Conservation (phyloP, 2,888 invertebrate species). For the Polia nebulosa region DNA sequence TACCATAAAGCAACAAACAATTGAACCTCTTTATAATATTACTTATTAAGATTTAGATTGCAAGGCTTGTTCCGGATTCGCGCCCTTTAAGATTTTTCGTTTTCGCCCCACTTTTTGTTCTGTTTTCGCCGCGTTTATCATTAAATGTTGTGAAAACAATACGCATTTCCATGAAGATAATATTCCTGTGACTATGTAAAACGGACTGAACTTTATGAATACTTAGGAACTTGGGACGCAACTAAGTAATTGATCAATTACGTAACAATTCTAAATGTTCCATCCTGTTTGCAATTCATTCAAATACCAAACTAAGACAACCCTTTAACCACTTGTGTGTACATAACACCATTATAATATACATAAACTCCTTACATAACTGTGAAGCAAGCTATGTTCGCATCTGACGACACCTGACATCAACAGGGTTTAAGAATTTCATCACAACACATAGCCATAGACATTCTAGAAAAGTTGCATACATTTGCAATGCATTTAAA, state of each 20-base stretch:
- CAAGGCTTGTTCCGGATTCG: no score
- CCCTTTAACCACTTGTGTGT: neutral
- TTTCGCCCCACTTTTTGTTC: no score
- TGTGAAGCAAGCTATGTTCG: conserved; percentile 21
- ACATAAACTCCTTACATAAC: conserved; percentile 39
- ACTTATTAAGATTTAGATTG: no score
- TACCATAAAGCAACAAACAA: neutral
- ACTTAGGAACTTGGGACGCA: neutral
- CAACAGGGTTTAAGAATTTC: conserved; percentile 13
- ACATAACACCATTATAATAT: conserved; percentile 20
- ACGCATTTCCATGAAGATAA: neutral
- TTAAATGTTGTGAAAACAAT: neutral
- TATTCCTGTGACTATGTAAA: neutral
- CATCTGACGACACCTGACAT: conserved; percentile 19
- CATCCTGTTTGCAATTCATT: conserved; percentile 7
- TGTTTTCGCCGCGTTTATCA: no score
- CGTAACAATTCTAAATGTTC: neutral
- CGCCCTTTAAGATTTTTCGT: no score
- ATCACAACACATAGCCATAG: neutral
- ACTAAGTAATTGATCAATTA: neutral
- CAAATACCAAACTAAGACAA: conserved; percentile 12
- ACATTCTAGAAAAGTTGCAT: conserved; percentile 1
- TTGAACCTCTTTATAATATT: neutral
- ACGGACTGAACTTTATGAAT: neutral
- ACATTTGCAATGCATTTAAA: neutral